A percentile compares a stretch with the other conserved stretches of the same genome.
Conservation (phyloP, 1,140 invertebrate genomes). For the Adoxophyes honmai region DNA sequence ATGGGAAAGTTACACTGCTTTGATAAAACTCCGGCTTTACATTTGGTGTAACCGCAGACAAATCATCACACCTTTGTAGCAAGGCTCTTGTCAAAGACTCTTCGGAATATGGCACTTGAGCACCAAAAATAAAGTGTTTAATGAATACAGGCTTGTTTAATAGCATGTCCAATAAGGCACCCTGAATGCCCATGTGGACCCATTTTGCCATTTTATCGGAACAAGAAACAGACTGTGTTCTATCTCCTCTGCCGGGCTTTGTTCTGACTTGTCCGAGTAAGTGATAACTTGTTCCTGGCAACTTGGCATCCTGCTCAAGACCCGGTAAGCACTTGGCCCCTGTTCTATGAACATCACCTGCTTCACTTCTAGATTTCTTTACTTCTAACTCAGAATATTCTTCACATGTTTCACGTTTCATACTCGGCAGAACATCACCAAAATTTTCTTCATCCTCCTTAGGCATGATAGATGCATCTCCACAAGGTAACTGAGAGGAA, state of each 20-base stretch:
- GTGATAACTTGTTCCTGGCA: conserved; percentile 83
- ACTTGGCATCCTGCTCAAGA: conserved; percentile 75
- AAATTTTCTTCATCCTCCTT: conserved; percentile 64
- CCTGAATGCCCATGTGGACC: conserved; percentile 90
- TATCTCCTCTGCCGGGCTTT: conserved; percentile 95
- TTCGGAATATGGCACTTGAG: conserved; percentile 80
- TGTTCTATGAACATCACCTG: conserved; percentile 87
- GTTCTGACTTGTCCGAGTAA: conserved; percentile 86
- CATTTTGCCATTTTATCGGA: conserved; percentile 96
- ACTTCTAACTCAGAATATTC: conserved; percentile 31
- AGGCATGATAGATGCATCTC: conserved; percentile 94
- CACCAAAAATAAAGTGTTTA: conserved; percentile 84
- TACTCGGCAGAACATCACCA: conserved; percentile 43
- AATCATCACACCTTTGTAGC: conserved; percentile 41
- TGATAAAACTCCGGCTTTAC: conserved; percentile 45
- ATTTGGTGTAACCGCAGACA: conserved; percentile 42
- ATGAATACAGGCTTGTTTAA: conserved; percentile 84
- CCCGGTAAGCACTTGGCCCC: conserved; percentile 90
- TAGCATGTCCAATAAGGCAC: conserved; percentile 85
- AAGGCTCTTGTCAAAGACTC: conserved; percentile 83
- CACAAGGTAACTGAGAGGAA: conserved; percentile 93
- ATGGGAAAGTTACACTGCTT: conserved; percentile 41
- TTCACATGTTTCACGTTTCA: conserved; percentile 31
- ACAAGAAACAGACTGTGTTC: conserved; percentile 93
- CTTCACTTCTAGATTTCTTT: conserved; percentile 76